Evolutionary conservation across 2,113 vertebrate species (phyloP), one percentile per base, ranked within the genome.

Genomic region (Cinclus cinclus): DNA sequence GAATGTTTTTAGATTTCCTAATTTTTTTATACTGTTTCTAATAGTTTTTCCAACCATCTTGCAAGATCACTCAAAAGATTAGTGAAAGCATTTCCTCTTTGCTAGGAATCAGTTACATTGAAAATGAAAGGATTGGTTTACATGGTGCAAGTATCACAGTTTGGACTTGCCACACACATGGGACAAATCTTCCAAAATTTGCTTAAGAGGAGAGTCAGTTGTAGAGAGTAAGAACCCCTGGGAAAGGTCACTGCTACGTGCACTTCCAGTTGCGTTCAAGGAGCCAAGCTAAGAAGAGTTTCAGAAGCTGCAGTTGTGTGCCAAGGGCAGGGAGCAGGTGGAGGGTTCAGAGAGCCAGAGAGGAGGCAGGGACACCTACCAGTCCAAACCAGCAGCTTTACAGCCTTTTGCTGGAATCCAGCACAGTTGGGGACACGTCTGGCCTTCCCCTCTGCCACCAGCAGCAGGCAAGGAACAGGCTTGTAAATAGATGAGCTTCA

Each of bases 401-500:
- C 78, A 68, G 83, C 82, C 55, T 50, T 10, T 7, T 50, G 37
- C 42, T 80, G 75, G 31, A 56, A 85, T 52, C 33, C 47, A 42
- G 44, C 2, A 0, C 59, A 41, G 46, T 0, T 82, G 30, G 59
- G 37, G 46, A 44, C 42, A n/a, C 23, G 10, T 35, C 68, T 75
- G 69, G 65, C 31, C 28, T 73, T 78, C 21, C 39, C 33, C 19
- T 24, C 62, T 75, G 58, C 16, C n/a, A 24, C 49, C 10, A 37
- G 63, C 47, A 78, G 75, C 37, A 60, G 63, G 64, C 23, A 77
- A 53, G 39, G 52, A 41, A 21, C 37, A 74, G 42, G 22, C 25
- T 50, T 0, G 0, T 4, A 30, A 56, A 2, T 17, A 28, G 0
- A 0, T 2, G 44, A 31, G 47, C 33, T 4, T 10, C 3, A n/a